Conservation (phyloP, 2,888 invertebrate genomes). For the Cephonodes hylas region DNA sequence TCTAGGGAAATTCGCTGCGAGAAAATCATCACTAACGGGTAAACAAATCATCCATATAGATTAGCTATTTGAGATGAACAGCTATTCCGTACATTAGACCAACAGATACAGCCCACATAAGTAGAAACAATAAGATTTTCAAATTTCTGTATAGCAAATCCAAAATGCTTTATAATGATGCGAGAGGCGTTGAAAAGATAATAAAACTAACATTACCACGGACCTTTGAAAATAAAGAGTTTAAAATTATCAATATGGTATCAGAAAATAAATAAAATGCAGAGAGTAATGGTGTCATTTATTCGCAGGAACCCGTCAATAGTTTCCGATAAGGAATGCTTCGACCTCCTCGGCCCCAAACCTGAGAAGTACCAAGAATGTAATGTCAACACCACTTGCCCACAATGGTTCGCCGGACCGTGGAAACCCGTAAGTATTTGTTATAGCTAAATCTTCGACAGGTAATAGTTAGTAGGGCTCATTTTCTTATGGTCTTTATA, state of each 20-base stretch:
- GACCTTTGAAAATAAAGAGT: neutral
- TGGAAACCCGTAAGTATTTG: constrained; percentile 90
- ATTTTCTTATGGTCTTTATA: neutral
- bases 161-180: too few relatives aligned
- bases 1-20: constrained; percentile 89
- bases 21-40: constrained; percentile 87
- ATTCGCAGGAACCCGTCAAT: constrained; percentile 80
- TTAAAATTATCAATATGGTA: too few relatives aligned
- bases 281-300: neutral
- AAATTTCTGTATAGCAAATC: too few relatives aligned
- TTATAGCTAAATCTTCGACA: neutral
- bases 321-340: constrained; percentile 88
- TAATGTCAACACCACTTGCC: constrained; percentile 89
- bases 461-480: neutral
- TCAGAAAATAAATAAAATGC: too few relatives aligned
- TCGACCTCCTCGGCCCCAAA: constrained; percentile 84
- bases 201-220: too few relatives aligned
- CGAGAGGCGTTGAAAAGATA: too few relatives aligned
- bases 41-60: constrained; percentile 14
- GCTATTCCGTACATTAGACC: too few relatives aligned
- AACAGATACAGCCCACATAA: too few relatives aligned
- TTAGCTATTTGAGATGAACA: too few relatives aligned
- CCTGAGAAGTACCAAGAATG: constrained; percentile 87
- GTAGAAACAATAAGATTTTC: too few relatives aligned
- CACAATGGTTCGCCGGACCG: constrained; percentile 92